Evolutionary conservation across 2,888 invertebrate species (phyloP), one percentile per base, ranked within the genome.

Genomic region (Salticus scenicus): DNA sequence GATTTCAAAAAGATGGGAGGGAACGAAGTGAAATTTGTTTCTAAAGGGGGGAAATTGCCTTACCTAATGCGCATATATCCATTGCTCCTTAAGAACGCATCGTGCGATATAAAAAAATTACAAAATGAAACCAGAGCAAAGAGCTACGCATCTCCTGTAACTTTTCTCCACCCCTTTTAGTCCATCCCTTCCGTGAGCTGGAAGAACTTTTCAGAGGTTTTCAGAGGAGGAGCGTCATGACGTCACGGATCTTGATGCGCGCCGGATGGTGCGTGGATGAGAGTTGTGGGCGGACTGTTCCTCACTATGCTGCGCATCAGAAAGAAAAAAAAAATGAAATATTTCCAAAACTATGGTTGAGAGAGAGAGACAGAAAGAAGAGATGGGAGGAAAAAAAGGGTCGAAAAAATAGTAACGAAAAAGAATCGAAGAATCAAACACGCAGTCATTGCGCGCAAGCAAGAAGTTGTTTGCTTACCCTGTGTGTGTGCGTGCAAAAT

Each of bases 391-490:
- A 71, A 77, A 72, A 47, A 41, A 27, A 24, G 20, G 73, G 10
- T 33, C 1, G 30, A 37, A 64, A 74, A 74, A 74, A 74, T 17
- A 17, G 37, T 17, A 51, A 37, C 27, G 57, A 69, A 70, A 41
- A 42, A 69, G 63, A 28, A 57, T 24, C 57, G 71, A 71, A 41
- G 41, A 69, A 69, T 27, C 51, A 31, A 31, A 57, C 57, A 57
- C 66, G 42, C 66, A 72, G 74, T 37, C 74, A 85, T 51, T 71
- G 80, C 80, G 76, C 76, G 86, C 79, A 75, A 70, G 47, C 76
- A 72, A 80, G 75, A 78, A 86, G 86, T 86, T 86, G 86, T 86
- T 86, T 86, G 86, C 86, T 86, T 86, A 80, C 76, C 71, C 69
- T 27, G 70, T 66, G 33, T 31, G 74, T 70, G 66, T 63, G 74